Conservation (phyloP, 1,140 invertebrate genomes). For the Drosophila parvula region DNA sequence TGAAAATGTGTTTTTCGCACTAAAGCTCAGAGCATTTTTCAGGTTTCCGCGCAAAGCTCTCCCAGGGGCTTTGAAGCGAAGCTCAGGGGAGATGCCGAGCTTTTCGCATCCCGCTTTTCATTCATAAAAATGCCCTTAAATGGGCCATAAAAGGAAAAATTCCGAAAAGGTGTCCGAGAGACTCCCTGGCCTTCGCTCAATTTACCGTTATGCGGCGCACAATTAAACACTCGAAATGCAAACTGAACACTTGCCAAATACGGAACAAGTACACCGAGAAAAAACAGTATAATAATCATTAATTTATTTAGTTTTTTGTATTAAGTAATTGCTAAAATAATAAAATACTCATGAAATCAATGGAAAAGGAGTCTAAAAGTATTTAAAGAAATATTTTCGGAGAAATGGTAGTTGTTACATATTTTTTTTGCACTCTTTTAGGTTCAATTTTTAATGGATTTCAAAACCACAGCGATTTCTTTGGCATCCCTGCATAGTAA, state of each 20-base stretch:
- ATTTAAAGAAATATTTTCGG: not conserved
- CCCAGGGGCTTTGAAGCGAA: slow-evolving; percentile 21
- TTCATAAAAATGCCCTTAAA: slow-evolving; percentile 29
- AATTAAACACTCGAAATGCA: slow-evolving; percentile 52
- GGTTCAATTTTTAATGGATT: not conserved
- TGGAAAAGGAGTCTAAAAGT: not conserved
- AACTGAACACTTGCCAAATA: slow-evolving; percentile 21
- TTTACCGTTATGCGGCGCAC: slow-evolving; percentile 42
- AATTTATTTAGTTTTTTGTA: not conserved
- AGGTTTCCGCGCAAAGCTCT: slow-evolving; percentile 40
- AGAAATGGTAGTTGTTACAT: not conserved
- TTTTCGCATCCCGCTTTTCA: slow-evolving; percentile 43
- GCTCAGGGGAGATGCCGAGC: slow-evolving; percentile 39
- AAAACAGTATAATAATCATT: not conserved
- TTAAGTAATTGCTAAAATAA: not conserved
- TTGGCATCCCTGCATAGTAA: not conserved
- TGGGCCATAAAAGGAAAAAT: not conserved
- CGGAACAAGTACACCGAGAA: slow-evolving; percentile 2
- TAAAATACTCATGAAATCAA: too few species aligned
- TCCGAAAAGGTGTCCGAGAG: not conserved
- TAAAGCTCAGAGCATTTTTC: slow-evolving; percentile 38
- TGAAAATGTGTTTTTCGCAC: slow-evolving; percentile 42
- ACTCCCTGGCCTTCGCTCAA: slow-evolving; percentile 11
- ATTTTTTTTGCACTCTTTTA: not conserved
- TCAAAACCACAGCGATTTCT: not conserved